Percentiles rank a stretch among this genome's conserved stretches.
Evolutionary conservation across 2,888 invertebrate species (phyloP).

Genomic region (Tenthredo mesomela): DNA sequence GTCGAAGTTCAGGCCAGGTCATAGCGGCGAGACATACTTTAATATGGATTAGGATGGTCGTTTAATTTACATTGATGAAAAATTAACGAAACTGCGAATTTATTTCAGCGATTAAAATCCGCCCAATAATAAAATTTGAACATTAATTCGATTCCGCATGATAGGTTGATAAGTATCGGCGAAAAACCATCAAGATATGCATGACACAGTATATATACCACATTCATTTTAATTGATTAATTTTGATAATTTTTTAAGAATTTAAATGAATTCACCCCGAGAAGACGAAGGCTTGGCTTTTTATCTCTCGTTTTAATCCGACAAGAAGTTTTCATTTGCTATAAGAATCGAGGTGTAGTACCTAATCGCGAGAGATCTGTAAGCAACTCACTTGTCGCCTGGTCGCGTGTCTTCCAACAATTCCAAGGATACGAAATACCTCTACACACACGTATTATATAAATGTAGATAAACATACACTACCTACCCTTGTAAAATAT

Average conservation of each 20-base stretch:
- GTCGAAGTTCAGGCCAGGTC: not conserved
- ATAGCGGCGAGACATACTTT: slow-evolving; percentile 10
- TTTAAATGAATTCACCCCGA: not conserved
- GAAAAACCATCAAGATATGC: no score
- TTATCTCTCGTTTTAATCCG: not conserved
- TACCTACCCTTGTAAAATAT: not conserved
- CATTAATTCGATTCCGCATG: not conserved
- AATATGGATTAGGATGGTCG: not conserved
- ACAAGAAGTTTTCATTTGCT: not conserved
- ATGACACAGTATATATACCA: not conserved
- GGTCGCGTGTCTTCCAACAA: slow-evolving; percentile 24
- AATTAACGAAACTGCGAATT: not conserved
- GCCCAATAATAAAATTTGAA: not conserved
- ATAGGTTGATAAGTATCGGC: no score
- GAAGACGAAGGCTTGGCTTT: not conserved
- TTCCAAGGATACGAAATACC: slow-evolving; percentile 1
- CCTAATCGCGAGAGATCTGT: not conserved
- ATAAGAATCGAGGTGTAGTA: not conserved
- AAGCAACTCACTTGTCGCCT: not conserved
- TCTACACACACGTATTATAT: not conserved
- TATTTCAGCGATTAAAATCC: not conserved
- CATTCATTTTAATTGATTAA: not conserved
- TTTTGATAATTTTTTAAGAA: not conserved
- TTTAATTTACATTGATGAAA: not conserved
- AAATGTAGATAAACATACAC: not conserved